Evolutionary conservation across 2,888 invertebrate genomes (phyloP).

Genomic region (Acleris emargana): DNA sequence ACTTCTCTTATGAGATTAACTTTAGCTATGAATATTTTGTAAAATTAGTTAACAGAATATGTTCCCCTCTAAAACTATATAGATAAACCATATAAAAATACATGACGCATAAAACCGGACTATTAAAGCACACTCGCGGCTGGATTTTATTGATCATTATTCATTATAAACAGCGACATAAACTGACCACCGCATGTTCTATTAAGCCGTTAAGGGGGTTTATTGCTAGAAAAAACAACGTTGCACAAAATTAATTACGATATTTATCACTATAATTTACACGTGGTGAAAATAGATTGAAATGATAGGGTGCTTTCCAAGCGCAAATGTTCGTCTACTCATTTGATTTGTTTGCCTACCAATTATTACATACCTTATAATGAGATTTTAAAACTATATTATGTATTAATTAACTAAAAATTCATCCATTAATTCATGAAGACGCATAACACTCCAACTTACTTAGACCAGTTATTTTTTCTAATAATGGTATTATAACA

Average conservation of each 20-base stretch:
- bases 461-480: too few relatives aligned
- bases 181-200: conserved; percentile 61
- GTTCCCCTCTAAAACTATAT: conserved; percentile 40
- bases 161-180: conserved; percentile 68
- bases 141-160: conserved; percentile 74
- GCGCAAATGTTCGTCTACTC: background rate
- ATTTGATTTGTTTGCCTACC: too few relatives aligned
- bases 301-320: conserved; percentile 21
- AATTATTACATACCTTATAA: too few relatives aligned
- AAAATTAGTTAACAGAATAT: background rate
- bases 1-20: too few relatives aligned
- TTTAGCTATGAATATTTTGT: too few relatives aligned
- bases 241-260: conserved; percentile 36
- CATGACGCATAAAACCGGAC: conserved; percentile 12
- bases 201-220: conserved; percentile 70
- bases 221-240: conserved; percentile 55
- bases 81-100: conserved; percentile 11
- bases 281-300: conserved; percentile 33
- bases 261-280: conserved; percentile 36
- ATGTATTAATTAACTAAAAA: too few relatives aligned
- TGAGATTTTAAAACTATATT: too few relatives aligned
- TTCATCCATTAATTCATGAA: too few relatives aligned
- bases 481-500: too few relatives aligned
- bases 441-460: too few relatives aligned
- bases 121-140: conserved; percentile 52